Conservation (phyloP, 2,888 invertebrate genomes). For the Idaea aversata region DNA sequence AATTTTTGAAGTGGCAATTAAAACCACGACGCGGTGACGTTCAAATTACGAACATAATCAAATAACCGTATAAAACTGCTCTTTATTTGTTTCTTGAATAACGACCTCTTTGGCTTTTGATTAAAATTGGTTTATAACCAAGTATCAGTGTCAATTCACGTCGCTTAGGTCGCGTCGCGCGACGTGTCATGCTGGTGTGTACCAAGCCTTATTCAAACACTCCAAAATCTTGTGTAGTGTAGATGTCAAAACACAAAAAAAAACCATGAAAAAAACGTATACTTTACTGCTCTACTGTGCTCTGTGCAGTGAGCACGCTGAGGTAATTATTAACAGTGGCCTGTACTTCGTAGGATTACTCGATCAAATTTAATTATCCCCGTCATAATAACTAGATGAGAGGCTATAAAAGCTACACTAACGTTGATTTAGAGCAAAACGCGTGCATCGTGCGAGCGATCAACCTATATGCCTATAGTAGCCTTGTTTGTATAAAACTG, state of each 20-base stretch:
- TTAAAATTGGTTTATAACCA: too few species aligned
- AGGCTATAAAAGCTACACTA: neutral
- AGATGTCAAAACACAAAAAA: too few species aligned
- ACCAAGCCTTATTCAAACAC: too few species aligned
- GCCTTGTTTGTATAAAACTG: neutral
- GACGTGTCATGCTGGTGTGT: too few species aligned
- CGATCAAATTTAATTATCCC: neutral
- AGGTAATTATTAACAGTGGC: neutral
- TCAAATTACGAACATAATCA: too few species aligned
- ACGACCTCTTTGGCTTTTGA: too few species aligned
- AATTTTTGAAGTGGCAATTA: neutral
- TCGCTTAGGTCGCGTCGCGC: too few species aligned
- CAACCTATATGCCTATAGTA: neutral
- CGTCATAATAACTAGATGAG: neutral
- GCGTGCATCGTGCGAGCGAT: neutral
- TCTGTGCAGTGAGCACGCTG: neutral
- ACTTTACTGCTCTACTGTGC: neutral
- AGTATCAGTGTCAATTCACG: too few species aligned
- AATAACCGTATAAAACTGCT: too few species aligned
- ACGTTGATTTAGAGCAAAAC: constrained; percentile 3
- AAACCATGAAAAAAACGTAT: neutral
- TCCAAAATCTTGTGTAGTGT: too few species aligned
- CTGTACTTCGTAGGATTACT: neutral
- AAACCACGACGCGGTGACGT: neutral
- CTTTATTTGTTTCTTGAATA: too few species aligned